Conservation (phyloP, 2,797 vertebrate species). For the Acanthis flammea region DNA sequence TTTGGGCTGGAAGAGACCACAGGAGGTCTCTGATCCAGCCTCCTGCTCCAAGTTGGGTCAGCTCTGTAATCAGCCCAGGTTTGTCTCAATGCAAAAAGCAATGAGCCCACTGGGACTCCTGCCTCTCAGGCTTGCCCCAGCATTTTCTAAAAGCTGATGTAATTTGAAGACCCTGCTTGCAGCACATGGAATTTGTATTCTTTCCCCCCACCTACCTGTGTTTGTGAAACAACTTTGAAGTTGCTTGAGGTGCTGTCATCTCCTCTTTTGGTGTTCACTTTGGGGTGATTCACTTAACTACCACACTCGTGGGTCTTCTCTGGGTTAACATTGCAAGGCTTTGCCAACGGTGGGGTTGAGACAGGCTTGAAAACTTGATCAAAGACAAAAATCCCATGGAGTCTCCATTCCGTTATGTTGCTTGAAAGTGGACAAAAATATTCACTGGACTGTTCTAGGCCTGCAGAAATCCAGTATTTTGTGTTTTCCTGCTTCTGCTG, state of each 20-base stretch:
- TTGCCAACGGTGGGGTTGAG: not conserved
- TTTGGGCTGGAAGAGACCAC: not conserved
- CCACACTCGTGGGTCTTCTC: accelerated
- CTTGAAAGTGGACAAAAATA: not conserved
- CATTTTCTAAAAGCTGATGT: not conserved
- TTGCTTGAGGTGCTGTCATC: not conserved
- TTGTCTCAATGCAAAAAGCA: not conserved
- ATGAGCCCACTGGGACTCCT: not conserved
- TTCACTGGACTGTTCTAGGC: accelerated
- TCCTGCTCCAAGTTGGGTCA: not conserved
- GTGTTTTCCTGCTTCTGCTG: not conserved
- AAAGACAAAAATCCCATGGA: not conserved
- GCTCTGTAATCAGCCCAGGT: not conserved
- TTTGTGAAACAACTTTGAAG: not conserved
- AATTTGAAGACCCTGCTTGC: not conserved
- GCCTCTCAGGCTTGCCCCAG: not conserved
- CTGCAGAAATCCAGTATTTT: not conserved
- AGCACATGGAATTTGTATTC: not conserved
- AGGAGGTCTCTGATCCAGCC: not conserved
- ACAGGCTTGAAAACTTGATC: not conserved
- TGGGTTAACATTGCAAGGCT: not conserved
- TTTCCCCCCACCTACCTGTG: not conserved
- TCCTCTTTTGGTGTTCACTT: not conserved
- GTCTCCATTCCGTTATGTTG: not conserved
- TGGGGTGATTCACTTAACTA: not conserved